Evolutionary conservation across 1,140 invertebrate species (phyloP).

Genomic region (Acromyrmex echinatior): DNA sequence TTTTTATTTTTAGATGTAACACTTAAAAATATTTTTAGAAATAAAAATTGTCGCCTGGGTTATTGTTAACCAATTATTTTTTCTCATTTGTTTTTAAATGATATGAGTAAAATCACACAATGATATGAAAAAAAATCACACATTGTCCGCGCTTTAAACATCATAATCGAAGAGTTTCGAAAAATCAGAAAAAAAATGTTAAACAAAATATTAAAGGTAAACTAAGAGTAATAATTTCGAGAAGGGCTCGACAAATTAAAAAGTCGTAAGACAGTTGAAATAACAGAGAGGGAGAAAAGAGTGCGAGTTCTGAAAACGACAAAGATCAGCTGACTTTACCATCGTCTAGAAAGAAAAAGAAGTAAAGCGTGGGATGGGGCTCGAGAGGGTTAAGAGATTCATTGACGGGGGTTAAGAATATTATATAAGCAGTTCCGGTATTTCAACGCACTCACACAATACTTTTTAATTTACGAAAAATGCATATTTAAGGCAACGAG

Average conservation of each 20-base stretch:
- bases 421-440: constrained; percentile 80
- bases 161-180: constrained; percentile 10
- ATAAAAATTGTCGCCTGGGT: background rate
- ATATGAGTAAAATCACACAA: constrained; percentile 51
- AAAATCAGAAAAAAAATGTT: constrained; percentile 78
- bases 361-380: constrained; percentile 62
- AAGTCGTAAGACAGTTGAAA: constrained; percentile 76
- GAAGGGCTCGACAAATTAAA: constrained; percentile 81
- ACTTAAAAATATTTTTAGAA: background rate
- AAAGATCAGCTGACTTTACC: constrained; percentile 65
- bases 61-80: background rate
- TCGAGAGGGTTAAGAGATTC: constrained; percentile 78
- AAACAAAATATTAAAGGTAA: constrained; percentile 82
- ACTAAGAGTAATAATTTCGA: constrained; percentile 84
- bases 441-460: constrained; percentile 84
- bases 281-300: constrained; percentile 70
- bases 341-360: constrained; percentile 63
- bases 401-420: constrained; percentile 81
- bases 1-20: background rate
- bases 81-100: background rate
- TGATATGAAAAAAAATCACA: constrained; percentile 21
- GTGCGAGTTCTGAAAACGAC: constrained; percentile 68
- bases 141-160: constrained; percentile 70
- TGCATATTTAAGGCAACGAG: constrained; percentile 84
- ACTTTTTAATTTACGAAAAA: constrained; percentile 87